Evolutionary conservation across 2,113 vertebrate species (phyloP), one percentile per base, ranked within the genome.

Genomic region (Todiramphus saurophagus): DNA sequence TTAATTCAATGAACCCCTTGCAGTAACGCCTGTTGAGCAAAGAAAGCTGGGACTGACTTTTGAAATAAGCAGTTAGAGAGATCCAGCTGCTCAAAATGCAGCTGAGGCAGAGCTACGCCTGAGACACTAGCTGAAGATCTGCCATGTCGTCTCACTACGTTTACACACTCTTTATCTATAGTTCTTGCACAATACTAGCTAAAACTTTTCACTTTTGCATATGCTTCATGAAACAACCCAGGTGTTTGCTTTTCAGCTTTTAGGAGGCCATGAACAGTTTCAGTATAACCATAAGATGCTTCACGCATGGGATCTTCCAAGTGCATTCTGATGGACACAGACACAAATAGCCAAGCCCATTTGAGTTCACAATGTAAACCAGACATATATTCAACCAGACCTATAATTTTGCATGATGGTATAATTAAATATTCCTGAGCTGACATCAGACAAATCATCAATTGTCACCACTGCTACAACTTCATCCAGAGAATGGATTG

Each of bases 361-460:
- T 72, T 44, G 64, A 88, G 74, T 31, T 58, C 82, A 62, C 27
- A 35, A 7, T 18, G 73, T 2, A 28, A 75, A 85, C 35, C 1
- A 82, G 11, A 58, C 0, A 0, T 5, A 24, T 11, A 44, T 11
- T 53, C 19, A 56, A n/a, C 3, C 24, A 85, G 24, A 18, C 24
- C 21, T 44, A 82, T 37, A 23, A 76, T 48, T 82, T 51, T 75
- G 39, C 60, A 59, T 1, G 2, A 21, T 1, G 2, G 13, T 53
- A 4, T 30, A 81, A 31, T 46, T 66, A 53, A 60, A 55, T 14
- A 2, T 72, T 72, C 67, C 66, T 75, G 56, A 84, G 39, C 11
- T 75, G 44, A 31, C 16, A 83, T 19, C 37, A 84, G 27, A 50
- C 27, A 73, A 58, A 20, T 30, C 53, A 56, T 31, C 28, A 18